These are phyloP conservation scores for Gobionotothen gibberifrons DNA, from an alignment of 2,797 vertebrate species.

Conservation along the genomic window DNA sequence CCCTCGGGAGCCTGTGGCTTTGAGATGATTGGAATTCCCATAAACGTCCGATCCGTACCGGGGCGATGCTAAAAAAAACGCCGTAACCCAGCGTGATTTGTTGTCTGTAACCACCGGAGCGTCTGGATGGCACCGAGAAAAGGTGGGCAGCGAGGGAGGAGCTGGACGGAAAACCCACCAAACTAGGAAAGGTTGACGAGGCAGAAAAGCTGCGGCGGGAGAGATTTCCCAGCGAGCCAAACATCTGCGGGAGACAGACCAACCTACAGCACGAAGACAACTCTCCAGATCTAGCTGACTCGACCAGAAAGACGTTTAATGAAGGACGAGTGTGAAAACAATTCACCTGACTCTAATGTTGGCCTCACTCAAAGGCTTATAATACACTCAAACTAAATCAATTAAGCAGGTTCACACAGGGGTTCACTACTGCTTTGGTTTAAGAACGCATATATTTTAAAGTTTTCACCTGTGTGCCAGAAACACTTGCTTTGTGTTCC, in stretches of 20 bases:
- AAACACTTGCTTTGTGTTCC: neutral
- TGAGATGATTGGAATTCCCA: constrained; percentile 70
- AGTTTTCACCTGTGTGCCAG: neutral
- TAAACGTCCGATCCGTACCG: constrained; percentile 61
- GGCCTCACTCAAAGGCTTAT: neutral
- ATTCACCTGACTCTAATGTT: neutral
- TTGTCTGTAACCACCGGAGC: constrained; percentile 30
- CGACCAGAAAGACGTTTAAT: neutral
- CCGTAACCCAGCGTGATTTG: constrained; percentile 52
- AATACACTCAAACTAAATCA: neutral
- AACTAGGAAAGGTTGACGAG: constrained; percentile 48
- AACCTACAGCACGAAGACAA: constrained; percentile 31
- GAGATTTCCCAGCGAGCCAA: constrained; percentile 40
- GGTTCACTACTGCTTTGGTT: neutral
- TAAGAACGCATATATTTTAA: too few relatives aligned
- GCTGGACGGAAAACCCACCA: constrained; percentile 23
- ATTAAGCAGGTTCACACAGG: neutral
- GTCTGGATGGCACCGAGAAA: constrained; percentile 48
- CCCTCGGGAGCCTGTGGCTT: constrained; percentile 57
- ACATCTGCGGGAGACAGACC: constrained; percentile 58
- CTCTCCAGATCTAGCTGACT: neutral
- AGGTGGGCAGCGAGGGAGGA: constrained; percentile 34
- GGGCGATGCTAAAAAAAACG: constrained; percentile 33
- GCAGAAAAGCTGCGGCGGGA: constrained; percentile 43
- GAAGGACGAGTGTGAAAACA: neutral